These are phyloP conservation scores for Polypterus bichir DNA, from an alignment of 2,113 vertebrate species.

Conservation along the genomic window DNA sequence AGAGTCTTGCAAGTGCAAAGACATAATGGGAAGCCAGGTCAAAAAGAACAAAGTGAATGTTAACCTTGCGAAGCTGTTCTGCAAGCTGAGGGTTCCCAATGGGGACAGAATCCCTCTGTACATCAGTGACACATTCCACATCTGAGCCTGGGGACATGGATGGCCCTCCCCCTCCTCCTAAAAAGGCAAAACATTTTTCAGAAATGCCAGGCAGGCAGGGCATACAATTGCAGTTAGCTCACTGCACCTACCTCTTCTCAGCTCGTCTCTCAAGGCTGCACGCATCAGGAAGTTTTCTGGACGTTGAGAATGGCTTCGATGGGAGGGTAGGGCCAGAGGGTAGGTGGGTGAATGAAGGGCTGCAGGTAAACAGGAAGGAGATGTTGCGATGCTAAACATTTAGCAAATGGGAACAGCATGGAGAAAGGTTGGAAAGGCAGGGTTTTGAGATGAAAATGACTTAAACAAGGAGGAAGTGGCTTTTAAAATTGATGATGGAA, in stretches of 20 bases:
- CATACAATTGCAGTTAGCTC: background rate
- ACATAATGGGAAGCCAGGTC: too few species aligned
- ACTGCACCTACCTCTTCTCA: constrained; percentile 63
- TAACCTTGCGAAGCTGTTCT: constrained; percentile 81
- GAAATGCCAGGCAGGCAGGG: too few species aligned
- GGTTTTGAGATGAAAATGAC: background rate
- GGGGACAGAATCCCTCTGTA: constrained; percentile 27
- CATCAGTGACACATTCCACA: too few species aligned
- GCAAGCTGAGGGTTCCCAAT: constrained; percentile 51
- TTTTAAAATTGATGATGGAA: background rate
- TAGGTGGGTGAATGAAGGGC: constrained; percentile 68
- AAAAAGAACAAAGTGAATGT: background rate
- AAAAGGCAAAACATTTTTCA: too few species aligned
- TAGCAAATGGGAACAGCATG: background rate
- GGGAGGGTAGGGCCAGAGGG: constrained; percentile 48
- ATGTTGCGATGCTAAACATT: background rate
- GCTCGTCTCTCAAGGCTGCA: constrained; percentile 65
- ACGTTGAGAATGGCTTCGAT: constrained; percentile 53
- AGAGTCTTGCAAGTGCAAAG: too few species aligned
- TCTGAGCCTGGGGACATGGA: too few species aligned
- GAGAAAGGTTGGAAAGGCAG: background rate
- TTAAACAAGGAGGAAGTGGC: too few species aligned
- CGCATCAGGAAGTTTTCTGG: constrained; percentile 87
- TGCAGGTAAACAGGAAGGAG: constrained; percentile 36
- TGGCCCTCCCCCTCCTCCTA: too few species aligned